A percentile compares a stretch with the other conserved stretches of the same genome.
phyloP scores from a whole-genome alignment of 2,888 invertebrate genomes.

The Geophilus truncorum region DNA sequence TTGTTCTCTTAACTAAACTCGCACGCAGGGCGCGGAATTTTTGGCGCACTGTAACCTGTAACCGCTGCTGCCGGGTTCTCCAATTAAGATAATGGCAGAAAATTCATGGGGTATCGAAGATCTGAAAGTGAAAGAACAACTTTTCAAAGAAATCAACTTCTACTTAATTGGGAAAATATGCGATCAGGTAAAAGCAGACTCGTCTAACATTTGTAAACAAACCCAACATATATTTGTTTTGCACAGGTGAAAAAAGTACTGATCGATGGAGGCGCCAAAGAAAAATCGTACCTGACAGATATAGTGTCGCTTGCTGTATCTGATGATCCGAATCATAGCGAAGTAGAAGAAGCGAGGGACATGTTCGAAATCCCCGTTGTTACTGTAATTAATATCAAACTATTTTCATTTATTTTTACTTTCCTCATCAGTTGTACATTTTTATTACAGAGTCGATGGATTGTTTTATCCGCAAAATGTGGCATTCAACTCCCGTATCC shows the following conservation, averaged over 20 bases:
- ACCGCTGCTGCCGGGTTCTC: background rate
- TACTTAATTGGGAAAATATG: conserved; percentile 73
- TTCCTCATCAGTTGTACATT: no score
- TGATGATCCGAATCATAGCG: conserved; percentile 77
- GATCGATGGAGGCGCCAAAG: conserved; percentile 80
- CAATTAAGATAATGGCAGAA: conserved; percentile 1
- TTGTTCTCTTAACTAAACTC: no score
- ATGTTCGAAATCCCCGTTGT: conserved; percentile 90
- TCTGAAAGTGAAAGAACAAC: conserved; percentile 55
- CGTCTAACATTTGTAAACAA: background rate
- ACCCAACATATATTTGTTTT: background rate
- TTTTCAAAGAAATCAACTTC: conserved; percentile 79
- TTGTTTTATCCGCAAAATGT: conserved; percentile 59
- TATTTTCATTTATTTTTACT: no score
- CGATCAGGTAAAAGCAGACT: conserved; percentile 59
- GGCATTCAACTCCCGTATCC: conserved; percentile 58
- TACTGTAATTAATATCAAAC: no score
- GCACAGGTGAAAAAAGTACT: conserved; percentile 70
- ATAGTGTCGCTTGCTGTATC: conserved; percentile 90
- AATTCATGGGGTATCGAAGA: conserved; percentile 33
- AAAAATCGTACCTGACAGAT: conserved; percentile 80
- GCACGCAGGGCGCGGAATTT: conserved; percentile 2
- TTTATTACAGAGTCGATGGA: conserved; percentile 60
- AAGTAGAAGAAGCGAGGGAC: conserved; percentile 83
- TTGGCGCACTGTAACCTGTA: background rate